Base-by-base conservation (phyloP, 2,797 vertebrate species). In the Gymnothorax reevesii region DNA sequence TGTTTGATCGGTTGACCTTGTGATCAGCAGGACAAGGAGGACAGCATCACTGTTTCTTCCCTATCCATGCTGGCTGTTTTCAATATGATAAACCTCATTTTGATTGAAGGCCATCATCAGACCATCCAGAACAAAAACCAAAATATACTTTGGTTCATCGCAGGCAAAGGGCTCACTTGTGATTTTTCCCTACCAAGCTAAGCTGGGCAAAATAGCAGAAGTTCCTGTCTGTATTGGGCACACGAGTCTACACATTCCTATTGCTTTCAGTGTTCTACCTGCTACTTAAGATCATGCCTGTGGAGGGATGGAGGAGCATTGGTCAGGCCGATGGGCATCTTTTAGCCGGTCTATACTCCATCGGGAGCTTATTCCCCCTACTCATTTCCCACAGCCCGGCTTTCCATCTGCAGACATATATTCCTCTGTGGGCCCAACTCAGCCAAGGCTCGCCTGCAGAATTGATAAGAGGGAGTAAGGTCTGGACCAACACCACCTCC, bases 381-480 rank as follows among this genome's bases (percentile, higher is more conserved):
- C 9, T n/a, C 82, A 55, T 54, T 9, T 9, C 20, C 4, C 22
- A 25, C 27, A 25, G 55, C 55, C 57, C 83, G 33, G 83, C 20
- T 64, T 59, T 83, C 6, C 9, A 27, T 49, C 25, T 64, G 59
- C 33, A 42, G 33, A 64, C 83, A 83, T 22, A 6, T 60, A 49
- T 20, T 83, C 83, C 64, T 20, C 57, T 83, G 60, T 22, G 83
- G 55, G 10, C 82, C 64, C 54, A 27, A 22, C 17, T 59, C 25
- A 71, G 69, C 64, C 62, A 57, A 25, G 64, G 84, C 42, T 85
- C 55, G 9, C n/a, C 33, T 20, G 83, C 54, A 5, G 71, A 22
- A 62, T 17, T 84, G 55, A 87, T 20, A 57, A 59, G 66, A 33
- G 8, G 25, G 15, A 83, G 86, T 73, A 25, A 83, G 60, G 27